Evolutionary conservation across 2,797 vertebrate species (phyloP).

Genomic region (Toxotes lorentzi): DNA sequence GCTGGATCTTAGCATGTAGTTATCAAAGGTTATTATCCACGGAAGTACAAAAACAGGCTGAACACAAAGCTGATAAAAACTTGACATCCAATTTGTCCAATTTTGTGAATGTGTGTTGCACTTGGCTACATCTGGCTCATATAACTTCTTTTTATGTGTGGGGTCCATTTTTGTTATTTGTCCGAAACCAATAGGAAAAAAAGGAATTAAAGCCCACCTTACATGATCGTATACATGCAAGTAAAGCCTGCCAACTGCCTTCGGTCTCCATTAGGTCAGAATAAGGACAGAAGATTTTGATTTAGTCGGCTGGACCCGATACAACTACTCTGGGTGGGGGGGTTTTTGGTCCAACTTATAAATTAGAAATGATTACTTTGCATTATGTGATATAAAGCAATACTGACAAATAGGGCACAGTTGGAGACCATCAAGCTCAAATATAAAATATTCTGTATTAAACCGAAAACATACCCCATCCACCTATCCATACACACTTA

Average conservation of each 20-base stretch:
- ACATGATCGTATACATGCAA: slow-evolving; percentile 16
- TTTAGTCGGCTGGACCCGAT: slow-evolving; percentile 56
- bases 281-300: slow-evolving; percentile 36
- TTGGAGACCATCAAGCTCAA: slow-evolving; percentile 51
- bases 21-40: not conserved
- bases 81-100: not conserved
- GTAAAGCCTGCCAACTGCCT: slow-evolving; percentile 27
- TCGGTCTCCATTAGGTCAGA: slow-evolving; percentile 13
- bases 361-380: slow-evolving; percentile 50
- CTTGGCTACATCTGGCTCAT: not conserved
- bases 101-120: slow-evolving; percentile 6
- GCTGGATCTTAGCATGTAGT: not conserved
- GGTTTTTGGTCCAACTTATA: slow-evolving; percentile 48
- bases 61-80: not conserved
- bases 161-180: slow-evolving; percentile 21
- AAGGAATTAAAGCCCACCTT: slow-evolving; percentile 22
- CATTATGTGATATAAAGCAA: slow-evolving; percentile 38
- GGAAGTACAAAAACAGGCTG: not conserved
- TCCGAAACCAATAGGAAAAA: slow-evolving; percentile 24
- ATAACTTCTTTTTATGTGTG: not conserved
- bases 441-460: slow-evolving; percentile 35
- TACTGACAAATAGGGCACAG: slow-evolving; percentile 50
- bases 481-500: not conserved
- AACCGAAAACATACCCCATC: slow-evolving; percentile 44
- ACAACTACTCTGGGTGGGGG: slow-evolving; percentile 28